Evolutionary conservation across 2,888 invertebrate genomes (phyloP).

Genomic region (Catocala sponsa): DNA sequence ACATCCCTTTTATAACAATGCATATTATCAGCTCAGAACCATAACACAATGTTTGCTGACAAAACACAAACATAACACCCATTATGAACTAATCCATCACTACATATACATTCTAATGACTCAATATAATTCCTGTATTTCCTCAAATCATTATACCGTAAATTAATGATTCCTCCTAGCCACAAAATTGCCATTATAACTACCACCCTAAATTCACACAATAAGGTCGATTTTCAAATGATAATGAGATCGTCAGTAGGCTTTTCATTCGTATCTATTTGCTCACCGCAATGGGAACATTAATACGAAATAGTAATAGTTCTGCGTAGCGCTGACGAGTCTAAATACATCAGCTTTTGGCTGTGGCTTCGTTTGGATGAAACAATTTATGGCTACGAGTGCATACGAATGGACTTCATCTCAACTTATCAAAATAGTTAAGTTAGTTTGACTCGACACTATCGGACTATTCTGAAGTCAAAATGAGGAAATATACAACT

Average conservation of each 20-base stretch:
- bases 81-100: conserved; percentile 14
- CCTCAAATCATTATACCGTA: conserved; percentile 31
- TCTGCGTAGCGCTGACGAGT: conserved; percentile 14
- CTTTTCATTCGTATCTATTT: conserved; percentile 40
- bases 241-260: background rate
- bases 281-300: conserved; percentile 34
- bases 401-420: background rate
- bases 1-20: no score
- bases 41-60: background rate
- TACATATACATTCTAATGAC: conserved; percentile 20
- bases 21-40: no score
- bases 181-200: background rate
- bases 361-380: background rate
- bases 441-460: no score
- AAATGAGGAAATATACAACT: no score
- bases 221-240: conserved; percentile 9
- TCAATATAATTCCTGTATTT: conserved; percentile 27
- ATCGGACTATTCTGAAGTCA: no score
- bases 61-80: background rate
- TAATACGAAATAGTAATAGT: conserved; percentile 33
- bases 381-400: conserved; percentile 4
- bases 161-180: conserved; percentile 19
- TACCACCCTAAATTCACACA: accelerated
- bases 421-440: background rate
- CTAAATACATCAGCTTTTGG: conserved; percentile 17